A percentile compares a stretch with the other conserved stretches of the same genome.
Conservation (phyloP, 2,888 invertebrate species). For the Apodemia duryi region DNA sequence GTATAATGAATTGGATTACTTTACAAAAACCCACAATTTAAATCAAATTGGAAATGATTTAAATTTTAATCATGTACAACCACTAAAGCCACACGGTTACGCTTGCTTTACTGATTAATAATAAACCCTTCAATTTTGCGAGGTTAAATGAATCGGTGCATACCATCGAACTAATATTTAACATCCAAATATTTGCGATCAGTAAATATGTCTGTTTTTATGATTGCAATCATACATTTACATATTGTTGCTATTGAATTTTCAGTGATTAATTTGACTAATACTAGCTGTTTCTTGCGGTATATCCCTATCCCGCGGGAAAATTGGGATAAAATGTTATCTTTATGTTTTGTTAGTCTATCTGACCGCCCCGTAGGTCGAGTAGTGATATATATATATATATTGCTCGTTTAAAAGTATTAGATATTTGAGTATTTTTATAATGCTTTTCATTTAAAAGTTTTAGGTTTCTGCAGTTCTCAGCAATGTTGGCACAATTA, state of each 20-base stretch:
- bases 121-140: constrained; percentile 29
- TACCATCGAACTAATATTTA: constrained; percentile 10
- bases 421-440: too few relatives aligned
- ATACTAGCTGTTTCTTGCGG: too few relatives aligned
- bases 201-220: background rate
- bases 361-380: too few relatives aligned
- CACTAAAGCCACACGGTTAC: constrained; percentile 30
- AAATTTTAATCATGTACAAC: constrained; percentile 49
- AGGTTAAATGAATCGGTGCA: constrained; percentile 17
- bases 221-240: background rate
- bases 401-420: too few relatives aligned
- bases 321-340: too few relatives aligned
- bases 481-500: too few relatives aligned
- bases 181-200: constrained; percentile 6
- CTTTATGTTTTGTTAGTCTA: too few relatives aligned
- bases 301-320: too few relatives aligned
- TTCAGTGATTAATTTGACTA: background rate
- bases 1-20: too few relatives aligned
- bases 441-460: too few relatives aligned
- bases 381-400: too few relatives aligned
- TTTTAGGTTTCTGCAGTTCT: too few relatives aligned
- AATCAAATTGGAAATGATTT: constrained; percentile 30
- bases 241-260: background rate
- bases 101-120: constrained; percentile 26
- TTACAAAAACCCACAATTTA: background rate